Evolutionary conservation across 2,797 vertebrate species (phyloP), one percentile per base, ranked within the genome.

Genomic region (Eremophila alpestris): DNA sequence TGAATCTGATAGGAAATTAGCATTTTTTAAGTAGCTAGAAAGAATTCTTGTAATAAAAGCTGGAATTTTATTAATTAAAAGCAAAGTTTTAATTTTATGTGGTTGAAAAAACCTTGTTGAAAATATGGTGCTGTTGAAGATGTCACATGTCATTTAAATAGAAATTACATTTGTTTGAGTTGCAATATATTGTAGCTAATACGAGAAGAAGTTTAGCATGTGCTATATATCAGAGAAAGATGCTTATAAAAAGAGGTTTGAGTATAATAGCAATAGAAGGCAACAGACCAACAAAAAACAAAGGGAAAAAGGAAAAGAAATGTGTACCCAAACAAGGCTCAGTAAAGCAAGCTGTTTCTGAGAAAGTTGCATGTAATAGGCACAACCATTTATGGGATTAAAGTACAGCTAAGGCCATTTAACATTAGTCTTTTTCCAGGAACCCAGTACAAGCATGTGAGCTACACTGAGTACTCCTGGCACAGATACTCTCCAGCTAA

Each of bases 321-420:
- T 69, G 41, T 17, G 10, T 54, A 60, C 22, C 68, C 52, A 64
- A 51, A 84, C 16, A 84, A 70, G 82, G 54, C 49, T 80, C 1
- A 2, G 55, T 45, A 80, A 83, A 58, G 60, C 58, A 85, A 91
- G 11, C 46, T 91, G 46, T 64, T 64, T 65, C 79, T 74, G 68
- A 87, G 41, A 85, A 87, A 78, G 58, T 46, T 62, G 18, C 34
- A 34, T 80, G 62, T 49, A 83, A 74, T 43, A 74, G 41, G 13
- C 62, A 89, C 59, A 79, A 63, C 82, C 92, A 81, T 96, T 91
- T 95, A 86, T 78, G 89, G 91, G 73, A 92, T 83, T 89, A 93
- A 92, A 96, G 54, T 67, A 92, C 65, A 83, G 69, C 77, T 87
- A 76, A 83, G 45, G 88, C 87, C 77, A 87, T 79, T 80, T 64